Evolutionary conservation across 2,888 invertebrate species (phyloP).

Genomic region (Hyles lineata): DNA sequence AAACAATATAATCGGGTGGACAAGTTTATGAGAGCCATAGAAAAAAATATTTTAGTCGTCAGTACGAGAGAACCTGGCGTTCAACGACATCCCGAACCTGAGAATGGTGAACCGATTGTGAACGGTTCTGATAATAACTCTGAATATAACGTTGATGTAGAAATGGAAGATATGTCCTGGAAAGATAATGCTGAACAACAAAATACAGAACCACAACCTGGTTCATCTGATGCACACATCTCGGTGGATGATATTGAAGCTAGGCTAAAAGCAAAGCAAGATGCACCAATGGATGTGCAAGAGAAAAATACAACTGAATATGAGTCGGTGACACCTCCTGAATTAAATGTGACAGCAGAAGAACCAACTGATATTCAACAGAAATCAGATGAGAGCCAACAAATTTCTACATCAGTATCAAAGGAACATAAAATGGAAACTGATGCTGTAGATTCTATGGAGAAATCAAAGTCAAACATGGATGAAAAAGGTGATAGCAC

Average conservation of each 20-base stretch:
- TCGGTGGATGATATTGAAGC: conserved; percentile 74
- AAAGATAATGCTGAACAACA: conserved; percentile 70
- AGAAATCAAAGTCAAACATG: conserved; percentile 33
- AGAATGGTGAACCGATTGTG: conserved; percentile 87
- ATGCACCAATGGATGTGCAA: conserved; percentile 61
- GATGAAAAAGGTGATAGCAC: conserved; percentile 43
- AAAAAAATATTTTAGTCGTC: conserved; percentile 96
- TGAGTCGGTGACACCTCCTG: conserved; percentile 69
- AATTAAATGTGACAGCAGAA: conserved; percentile 59
- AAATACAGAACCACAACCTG: conserved; percentile 69
- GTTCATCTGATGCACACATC: conserved; percentile 75
- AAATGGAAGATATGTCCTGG: conserved; percentile 83
- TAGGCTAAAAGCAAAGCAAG: conserved; percentile 77
- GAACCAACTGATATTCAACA: conserved; percentile 45
- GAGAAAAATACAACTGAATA: conserved; percentile 62
- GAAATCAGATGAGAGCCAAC: conserved; percentile 46
- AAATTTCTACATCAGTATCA: conserved; percentile 44
- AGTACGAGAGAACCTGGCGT: conserved; percentile 89
- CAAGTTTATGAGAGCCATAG: conserved; percentile 98
- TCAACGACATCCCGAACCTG: conserved; percentile 85
- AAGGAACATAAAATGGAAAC: conserved; percentile 51
- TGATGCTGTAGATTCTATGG: conserved; percentile 29
- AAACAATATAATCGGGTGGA: conserved; percentile 98
- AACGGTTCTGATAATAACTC: conserved; percentile 86
- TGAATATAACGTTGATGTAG: conserved; percentile 82